phyloP scores from a whole-genome alignment of 2,888 invertebrate species.

The Hypsopygia costalis region DNA sequence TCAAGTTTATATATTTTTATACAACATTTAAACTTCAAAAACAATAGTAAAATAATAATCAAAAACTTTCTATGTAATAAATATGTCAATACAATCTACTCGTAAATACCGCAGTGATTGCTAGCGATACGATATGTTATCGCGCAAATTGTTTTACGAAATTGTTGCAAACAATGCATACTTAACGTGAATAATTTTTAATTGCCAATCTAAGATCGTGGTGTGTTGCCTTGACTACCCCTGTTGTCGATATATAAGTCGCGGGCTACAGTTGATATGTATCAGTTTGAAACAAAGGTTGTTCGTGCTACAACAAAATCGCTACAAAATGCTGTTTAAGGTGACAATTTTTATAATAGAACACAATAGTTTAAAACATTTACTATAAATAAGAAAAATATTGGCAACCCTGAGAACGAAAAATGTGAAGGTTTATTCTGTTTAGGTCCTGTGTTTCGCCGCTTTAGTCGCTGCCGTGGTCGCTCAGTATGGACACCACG shows the following conservation, averaged over 20 bases:
- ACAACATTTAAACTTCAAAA: too few species aligned
- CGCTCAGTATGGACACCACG: constrained; percentile 15
- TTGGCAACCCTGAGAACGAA: neutral
- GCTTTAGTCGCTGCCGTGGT: constrained; percentile 16
- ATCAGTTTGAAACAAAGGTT: constrained; percentile 29
- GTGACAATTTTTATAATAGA: constrained; percentile 16
- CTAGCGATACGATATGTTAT: too few species aligned
- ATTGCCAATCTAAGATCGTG: constrained; percentile 21
- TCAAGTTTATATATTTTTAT: too few species aligned
- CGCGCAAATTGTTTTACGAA: constrained; percentile 20
- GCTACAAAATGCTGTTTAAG: constrained; percentile 39
- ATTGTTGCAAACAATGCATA: constrained; percentile 22
- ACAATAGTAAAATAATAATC: too few species aligned
- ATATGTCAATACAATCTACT: too few species aligned
- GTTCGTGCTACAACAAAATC: constrained; percentile 11
- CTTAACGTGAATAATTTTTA: constrained; percentile 17
- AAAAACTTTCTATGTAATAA: too few species aligned
- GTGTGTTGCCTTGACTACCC: constrained; percentile 28
- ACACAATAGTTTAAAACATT: too few species aligned
- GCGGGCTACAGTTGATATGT: constrained; percentile 20
- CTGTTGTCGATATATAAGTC: constrained; percentile 41
- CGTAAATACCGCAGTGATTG: too few species aligned
- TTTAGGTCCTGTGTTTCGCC: constrained; percentile 4
- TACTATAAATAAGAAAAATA: too few species aligned
- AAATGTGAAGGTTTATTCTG: neutral